Evolutionary conservation across 2,797 vertebrate genomes (phyloP).

Genomic region (Ceryle rudis): DNA sequence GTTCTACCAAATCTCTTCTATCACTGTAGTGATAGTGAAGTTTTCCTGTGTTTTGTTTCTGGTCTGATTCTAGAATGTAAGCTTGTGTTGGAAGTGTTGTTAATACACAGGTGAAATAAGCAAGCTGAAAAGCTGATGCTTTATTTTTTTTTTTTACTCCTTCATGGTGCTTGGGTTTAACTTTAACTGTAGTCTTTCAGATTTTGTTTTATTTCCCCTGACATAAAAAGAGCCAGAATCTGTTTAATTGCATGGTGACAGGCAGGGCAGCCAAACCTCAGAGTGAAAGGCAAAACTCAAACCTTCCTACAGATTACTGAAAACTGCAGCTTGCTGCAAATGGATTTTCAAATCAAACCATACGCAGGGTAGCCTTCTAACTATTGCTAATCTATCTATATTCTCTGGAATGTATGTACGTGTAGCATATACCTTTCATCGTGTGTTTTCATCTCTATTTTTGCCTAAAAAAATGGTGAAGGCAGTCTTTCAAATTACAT

Average conservation of each 20-base stretch:
- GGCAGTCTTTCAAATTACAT: background rate
- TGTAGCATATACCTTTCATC: background rate
- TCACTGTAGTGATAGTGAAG: background rate
- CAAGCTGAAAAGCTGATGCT: background rate
- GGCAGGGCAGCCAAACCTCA: background rate
- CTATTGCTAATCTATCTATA: rapidly evolving
- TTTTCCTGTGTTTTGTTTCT: background rate
- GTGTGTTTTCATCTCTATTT: background rate
- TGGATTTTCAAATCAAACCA: background rate
- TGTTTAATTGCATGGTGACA: background rate
- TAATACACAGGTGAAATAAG: background rate
- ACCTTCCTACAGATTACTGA: background rate
- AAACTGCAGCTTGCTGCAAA: background rate
- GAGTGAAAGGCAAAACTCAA: background rate
- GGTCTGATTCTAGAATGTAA: background rate
- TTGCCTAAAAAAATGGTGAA: background rate
- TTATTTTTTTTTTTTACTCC: background rate
- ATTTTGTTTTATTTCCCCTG: background rate
- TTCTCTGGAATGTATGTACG: background rate
- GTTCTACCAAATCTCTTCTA: background rate
- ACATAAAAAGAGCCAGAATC: rapidly evolving
- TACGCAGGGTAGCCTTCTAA: background rate
- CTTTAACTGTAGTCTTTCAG: background rate
- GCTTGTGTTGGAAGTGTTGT: background rate
- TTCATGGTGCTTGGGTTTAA: background rate